These are phyloP conservation scores for Cardiocondyla obscurior DNA, from an alignment of 1,140 invertebrate genomes.

Conservation along the genomic window DNA sequence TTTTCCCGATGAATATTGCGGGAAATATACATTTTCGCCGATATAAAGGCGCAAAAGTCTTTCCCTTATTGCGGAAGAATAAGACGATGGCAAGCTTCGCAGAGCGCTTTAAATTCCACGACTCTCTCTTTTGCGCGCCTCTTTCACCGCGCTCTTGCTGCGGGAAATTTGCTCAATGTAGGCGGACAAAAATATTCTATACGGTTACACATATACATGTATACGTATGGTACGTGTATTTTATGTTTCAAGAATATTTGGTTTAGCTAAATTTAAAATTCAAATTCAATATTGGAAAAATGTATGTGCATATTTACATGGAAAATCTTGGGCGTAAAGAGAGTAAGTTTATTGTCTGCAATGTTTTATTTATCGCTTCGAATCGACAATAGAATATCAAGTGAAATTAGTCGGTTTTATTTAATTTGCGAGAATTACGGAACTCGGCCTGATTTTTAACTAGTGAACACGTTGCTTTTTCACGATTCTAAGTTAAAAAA, in stretches of 20 bases:
- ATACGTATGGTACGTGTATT: background rate
- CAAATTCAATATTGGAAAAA: slow-evolving; percentile 27
- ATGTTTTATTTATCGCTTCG: background rate
- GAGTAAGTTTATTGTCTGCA: background rate
- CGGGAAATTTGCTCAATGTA: background rate
- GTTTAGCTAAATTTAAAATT: slow-evolving; percentile 13
- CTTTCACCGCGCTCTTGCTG: background rate
- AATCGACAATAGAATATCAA: background rate
- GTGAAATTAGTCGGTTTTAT: background rate
- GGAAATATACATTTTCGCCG: slow-evolving; percentile 17
- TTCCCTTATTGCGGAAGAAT: slow-evolving; percentile 22
- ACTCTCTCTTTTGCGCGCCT: slow-evolving; percentile 2
- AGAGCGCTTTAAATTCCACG: slow-evolving; percentile 5
- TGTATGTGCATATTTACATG: slow-evolving; percentile 17
- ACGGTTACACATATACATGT: background rate
- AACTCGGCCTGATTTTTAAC: background rate
- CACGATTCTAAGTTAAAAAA: too few relatives aligned
- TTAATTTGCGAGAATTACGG: background rate
- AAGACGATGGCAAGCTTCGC: background rate
- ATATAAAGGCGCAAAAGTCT: slow-evolving; percentile 15
- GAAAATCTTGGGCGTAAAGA: background rate
- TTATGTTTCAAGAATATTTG: slow-evolving; percentile 33
- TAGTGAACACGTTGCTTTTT: too few relatives aligned
- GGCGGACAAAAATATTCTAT: slow-evolving; percentile 9
- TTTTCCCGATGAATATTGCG: slow-evolving; percentile 34